Percentiles rank a stretch among this genome's conserved stretches.
phyloP scores from a whole-genome alignment of 2,797 vertebrate genomes.

The Bradypodion pumilum region DNA sequence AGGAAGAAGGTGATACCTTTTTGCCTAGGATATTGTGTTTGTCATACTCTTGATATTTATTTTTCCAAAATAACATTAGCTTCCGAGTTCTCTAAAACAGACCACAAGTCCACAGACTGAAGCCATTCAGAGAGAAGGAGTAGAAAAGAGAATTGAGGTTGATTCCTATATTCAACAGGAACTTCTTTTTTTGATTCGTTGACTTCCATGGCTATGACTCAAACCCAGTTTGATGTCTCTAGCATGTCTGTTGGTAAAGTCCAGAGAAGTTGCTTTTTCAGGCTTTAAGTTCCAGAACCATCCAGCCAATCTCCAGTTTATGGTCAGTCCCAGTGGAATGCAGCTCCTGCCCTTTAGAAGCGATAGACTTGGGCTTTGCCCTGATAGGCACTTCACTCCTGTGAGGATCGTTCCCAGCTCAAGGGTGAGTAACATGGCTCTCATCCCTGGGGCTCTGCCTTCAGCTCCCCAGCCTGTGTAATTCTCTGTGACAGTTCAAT shows the following conservation, averaged over 20 bases:
- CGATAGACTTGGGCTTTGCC: not conserved
- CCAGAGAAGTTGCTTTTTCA: no score
- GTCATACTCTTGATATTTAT: not conserved
- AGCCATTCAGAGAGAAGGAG: not conserved
- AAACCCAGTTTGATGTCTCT: no score
- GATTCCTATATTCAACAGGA: not conserved
- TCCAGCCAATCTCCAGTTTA: not conserved
- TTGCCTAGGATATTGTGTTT: no score
- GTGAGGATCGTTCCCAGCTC: constrained; percentile 1
- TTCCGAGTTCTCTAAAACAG: not conserved
- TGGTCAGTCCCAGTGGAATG: not conserved
- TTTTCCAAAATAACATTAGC: not conserved
- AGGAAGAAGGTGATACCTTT: no score
- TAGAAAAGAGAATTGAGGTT: not conserved
- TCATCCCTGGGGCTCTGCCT: not conserved
- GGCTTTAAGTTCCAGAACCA: not conserved
- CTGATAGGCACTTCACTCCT: not conserved
- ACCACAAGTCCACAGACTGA: not conserved
- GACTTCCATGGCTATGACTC: not conserved
- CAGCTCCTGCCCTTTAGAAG: constrained; percentile 7
- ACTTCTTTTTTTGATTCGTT: not conserved
- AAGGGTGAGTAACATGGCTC: constrained; percentile 11
- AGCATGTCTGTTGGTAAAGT: not conserved
- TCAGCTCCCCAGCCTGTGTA: constrained; percentile 52
- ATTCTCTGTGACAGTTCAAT: constrained; percentile 71